These are phyloP conservation scores for Pogonomyrmex californicus DNA, from an alignment of 1,140 invertebrate species.

Conservation along the genomic window DNA sequence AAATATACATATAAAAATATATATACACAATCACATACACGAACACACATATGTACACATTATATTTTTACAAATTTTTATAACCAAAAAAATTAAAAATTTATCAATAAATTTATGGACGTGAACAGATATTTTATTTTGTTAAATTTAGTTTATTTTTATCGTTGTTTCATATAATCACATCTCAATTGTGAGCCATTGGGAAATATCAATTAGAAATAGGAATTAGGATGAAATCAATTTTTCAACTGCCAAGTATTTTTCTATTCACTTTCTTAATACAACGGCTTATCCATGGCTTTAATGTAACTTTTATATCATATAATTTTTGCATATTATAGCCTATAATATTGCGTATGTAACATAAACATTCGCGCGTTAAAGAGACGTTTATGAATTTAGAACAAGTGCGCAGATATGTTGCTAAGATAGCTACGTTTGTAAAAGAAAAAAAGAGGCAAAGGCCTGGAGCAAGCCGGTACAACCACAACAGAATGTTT, in stretches of 20 bases:
- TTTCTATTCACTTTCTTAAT: slow-evolving; percentile 61
- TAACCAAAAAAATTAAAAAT: slow-evolving; percentile 30
- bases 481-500: slow-evolving; percentile 83
- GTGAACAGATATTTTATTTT: slow-evolving; percentile 9
- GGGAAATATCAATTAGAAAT: slow-evolving; percentile 23
- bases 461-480: slow-evolving; percentile 86
- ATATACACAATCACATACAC: neutral
- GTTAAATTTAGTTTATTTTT: neutral
- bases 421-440: slow-evolving; percentile 8
- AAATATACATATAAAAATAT: neutral
- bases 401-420: slow-evolving; percentile 3
- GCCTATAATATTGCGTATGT: slow-evolving; percentile 23
- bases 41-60: neutral
- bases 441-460: slow-evolving; percentile 64
- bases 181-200: slow-evolving; percentile 31
- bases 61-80: slow-evolving; percentile 23
- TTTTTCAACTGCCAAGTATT: slow-evolving; percentile 68
- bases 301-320: slow-evolving; percentile 62
- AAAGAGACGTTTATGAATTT: neutral
- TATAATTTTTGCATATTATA: slow-evolving; percentile 36
- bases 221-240: slow-evolving; percentile 41
- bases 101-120: slow-evolving; percentile 29
- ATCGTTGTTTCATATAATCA: neutral
- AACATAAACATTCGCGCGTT: slow-evolving; percentile 26
- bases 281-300: slow-evolving; percentile 74